Evolutionary conservation across 37 sponge, comb jelly and placozoan species (phyloP), one percentile per base, ranked within the genome.

Genomic region (Mnemiopsis leidyi): DNA sequence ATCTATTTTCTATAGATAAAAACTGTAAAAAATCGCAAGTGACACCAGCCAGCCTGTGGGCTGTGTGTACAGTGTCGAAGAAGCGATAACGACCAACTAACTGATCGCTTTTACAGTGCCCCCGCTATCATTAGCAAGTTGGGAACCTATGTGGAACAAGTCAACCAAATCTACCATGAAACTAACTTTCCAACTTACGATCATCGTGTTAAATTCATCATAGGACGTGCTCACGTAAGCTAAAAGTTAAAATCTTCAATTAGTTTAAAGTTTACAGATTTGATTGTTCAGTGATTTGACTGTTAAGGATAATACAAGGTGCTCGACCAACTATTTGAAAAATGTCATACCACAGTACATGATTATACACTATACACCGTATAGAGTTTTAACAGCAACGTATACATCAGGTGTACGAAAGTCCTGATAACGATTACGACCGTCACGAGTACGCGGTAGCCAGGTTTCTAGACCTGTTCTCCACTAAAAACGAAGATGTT

Each of bases 381-480:
- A n/a, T n/a, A n/a, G n/a, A n/a, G n/a, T n/a, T n/a, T n/a, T n/a
- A n/a, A n/a, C n/a, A n/a, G n/a, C n/a, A n/a, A n/a, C n/a, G n/a
- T n/a, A n/a, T n/a, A n/a, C n/a, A 21, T 2, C 48, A 85, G 90
- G 90, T 85, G 61, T 85, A 85, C 90, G 61, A 38, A 2, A 25
- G 7, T 28, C 24, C 40, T 39, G 61, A 85, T 26, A 85, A 85
- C 30, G 35, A 39, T 0, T 85, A 85, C 61, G 90, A 85, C 61
- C 38, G 35, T 2, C 61, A 40, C 40, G 90, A 85, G 40, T 85
- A 85, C 48, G 90, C 90, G 3, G 90, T 85, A 40, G 90, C 90
- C 61, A 85, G 39, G 61, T 85, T 85, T 25, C 90, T 85, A 1
- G 90, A 85, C 36, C 24, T 85, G 0, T 85, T 85, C 90, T 85